Evolutionary conservation across 2,113 vertebrate genomes (phyloP), one percentile per base, ranked within the genome.

Genomic region (Toxostoma redivivum): DNA sequence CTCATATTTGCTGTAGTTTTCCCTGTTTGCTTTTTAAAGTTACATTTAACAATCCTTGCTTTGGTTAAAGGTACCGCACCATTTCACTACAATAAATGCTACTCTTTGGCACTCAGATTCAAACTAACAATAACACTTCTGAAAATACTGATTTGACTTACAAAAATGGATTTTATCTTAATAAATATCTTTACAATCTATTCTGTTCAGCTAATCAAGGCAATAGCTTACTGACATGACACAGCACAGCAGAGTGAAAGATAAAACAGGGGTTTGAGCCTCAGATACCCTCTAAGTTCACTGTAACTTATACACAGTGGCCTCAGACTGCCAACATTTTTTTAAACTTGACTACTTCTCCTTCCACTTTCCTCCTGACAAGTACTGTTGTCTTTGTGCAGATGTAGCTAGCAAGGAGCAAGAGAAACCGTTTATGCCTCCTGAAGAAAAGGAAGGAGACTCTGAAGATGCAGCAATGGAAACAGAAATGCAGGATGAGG

Each of bases 401-500:
- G 99, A 99, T 95, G 98, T 98, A 51, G 99, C 99, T 82, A 99
- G 97, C 66, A 96, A 98, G 51, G 99, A 99, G 47, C 99, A 99
- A 85, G 98, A 99, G 88, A 98, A 98, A 72, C 95, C 97, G 45
- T 53, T 97, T 22, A 92, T 97, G 42, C 94, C 97, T 42, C 94
- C 92, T 30, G 95, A 97, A 62, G 97, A 97, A 76, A 96, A 98
- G 24, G 96, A 98, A 35, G 98, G 80, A 31, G 76, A 95, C 66
- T 56, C 7, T 35, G 97, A 98, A 81, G 98, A 98, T 48, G 56
- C 92, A 28, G 94, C 97, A 72, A 98, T 99, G 98, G 99, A 99
- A 78, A 96, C 76, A 3, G 98, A 98, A 83, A 96, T 98, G 37
- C 96, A 98, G 48, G 45, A 94, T 1, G 98, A 99, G 50, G 97